A percentile compares a stretch with the other conserved stretches of the same genome.
Evolutionary conservation across 2,113 vertebrate species (phyloP).

Genomic region (Oriolus oriolus): DNA sequence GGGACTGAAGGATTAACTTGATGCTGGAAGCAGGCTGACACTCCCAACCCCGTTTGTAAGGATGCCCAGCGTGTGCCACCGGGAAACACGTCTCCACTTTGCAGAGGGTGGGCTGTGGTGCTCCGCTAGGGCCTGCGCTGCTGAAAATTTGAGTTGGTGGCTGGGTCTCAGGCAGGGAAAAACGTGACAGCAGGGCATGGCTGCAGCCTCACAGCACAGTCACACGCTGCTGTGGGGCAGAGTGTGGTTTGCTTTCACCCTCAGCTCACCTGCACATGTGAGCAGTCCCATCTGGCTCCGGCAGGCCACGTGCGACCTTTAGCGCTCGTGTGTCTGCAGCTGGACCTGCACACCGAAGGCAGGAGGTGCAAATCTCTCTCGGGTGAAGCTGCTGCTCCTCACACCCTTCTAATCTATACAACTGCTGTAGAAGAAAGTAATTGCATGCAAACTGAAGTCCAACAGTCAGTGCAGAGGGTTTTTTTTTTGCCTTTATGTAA

Average conservation of each 20-base stretch:
- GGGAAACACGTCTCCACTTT: not conserved
- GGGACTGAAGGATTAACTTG: not conserved
- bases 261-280: not conserved
- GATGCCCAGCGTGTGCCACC: not conserved
- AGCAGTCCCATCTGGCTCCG: not conserved
- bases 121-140: no score
- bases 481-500: not conserved
- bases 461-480: fast-evolving
- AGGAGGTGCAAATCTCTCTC: not conserved
- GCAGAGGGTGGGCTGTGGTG: fast-evolving
- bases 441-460: not conserved
- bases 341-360: fast-evolving
- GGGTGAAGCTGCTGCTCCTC: not conserved
- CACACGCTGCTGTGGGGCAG: not conserved
- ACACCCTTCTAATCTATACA: fast-evolving
- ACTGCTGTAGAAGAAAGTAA: not conserved
- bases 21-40: not conserved
- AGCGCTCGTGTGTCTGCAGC: not conserved
- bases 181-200: fast-evolving
- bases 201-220: not conserved
- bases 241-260: not conserved
- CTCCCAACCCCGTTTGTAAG: not conserved
- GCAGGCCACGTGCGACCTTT: fast-evolving
- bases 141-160: not conserved
- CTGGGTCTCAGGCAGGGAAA: not conserved